Evolutionary conservation across 2,797 vertebrate genomes (phyloP).

Genomic region (Sebastes paucispinis): DNA sequence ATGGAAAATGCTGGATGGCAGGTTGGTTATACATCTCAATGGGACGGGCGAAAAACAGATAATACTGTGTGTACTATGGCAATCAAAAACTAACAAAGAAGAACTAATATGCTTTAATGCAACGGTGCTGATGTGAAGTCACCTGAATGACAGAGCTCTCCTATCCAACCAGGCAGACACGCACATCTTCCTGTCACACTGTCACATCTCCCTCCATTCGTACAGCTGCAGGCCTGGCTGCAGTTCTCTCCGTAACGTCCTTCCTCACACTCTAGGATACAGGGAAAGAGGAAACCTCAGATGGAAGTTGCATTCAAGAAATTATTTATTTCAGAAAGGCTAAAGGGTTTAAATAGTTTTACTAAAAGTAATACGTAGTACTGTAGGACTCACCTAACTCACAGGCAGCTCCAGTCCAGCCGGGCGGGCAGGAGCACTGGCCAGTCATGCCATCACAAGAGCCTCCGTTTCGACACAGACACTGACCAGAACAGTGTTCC

Average conservation of each 20-base stretch:
- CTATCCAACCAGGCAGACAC: slow-evolving; percentile 70
- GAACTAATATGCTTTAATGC: not conserved
- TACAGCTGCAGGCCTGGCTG: slow-evolving; percentile 58
- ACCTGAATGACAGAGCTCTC: slow-evolving; percentile 71
- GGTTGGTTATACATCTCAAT: not conserved
- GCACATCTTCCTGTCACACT: slow-evolving; percentile 55
- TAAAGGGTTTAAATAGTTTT: not conserved
- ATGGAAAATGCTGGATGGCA: not conserved
- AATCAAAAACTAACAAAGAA: not conserved
- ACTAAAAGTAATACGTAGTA: not conserved
- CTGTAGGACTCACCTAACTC: slow-evolving; percentile 64
- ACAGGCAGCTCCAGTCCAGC: slow-evolving; percentile 71
- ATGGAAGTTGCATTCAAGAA: not conserved
- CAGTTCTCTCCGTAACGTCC: slow-evolving; percentile 64
- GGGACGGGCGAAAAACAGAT: not conserved
- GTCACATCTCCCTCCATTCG: slow-evolving; percentile 66
- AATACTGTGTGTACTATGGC: not conserved
- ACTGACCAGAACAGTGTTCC: slow-evolving; percentile 61
- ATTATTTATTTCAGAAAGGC: not conserved
- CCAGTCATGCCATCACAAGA: slow-evolving; percentile 63
- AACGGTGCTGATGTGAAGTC: not conserved
- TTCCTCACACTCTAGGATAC: slow-evolving; percentile 63
- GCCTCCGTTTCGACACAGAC: slow-evolving; percentile 69
- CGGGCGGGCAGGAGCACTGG: slow-evolving; percentile 57
- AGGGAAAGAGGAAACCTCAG: not conserved